Conservation (phyloP, 2,113 vertebrate genomes). For the Periophthalmus modestus region DNA sequence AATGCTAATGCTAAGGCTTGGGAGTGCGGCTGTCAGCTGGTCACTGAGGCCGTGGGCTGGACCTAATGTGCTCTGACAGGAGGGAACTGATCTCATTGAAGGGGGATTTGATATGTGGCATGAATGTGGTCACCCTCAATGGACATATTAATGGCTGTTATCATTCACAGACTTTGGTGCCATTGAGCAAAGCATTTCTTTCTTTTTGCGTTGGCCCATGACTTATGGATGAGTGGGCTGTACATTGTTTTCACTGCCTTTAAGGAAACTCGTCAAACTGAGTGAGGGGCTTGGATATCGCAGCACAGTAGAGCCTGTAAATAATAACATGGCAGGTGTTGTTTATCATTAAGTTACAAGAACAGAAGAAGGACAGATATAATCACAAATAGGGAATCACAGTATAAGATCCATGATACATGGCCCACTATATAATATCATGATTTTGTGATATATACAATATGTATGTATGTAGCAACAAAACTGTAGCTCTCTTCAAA, state of each 20-base stretch:
- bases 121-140: conserved; percentile 94
- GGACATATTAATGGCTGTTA: conserved; percentile 94
- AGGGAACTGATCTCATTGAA: conserved; percentile 98
- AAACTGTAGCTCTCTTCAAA: too few relatives aligned
- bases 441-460: too few relatives aligned
- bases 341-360: conserved; percentile 74
- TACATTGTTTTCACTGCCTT: conserved; percentile 83
- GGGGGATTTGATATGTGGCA: conserved; percentile 96
- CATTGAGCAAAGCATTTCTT: conserved; percentile 85
- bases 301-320: conserved; percentile 64
- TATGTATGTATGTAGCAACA: too few relatives aligned
- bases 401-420: too few relatives aligned
- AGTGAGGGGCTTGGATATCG: conserved; percentile 76
- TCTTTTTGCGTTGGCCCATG: conserved; percentile 81
- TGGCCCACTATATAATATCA: too few relatives aligned
- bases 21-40: conserved; percentile 96
- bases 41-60: conserved; percentile 89
- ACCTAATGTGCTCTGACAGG: conserved; percentile 99
- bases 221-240: conserved; percentile 92
- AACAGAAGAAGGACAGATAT: conserved; percentile 51
- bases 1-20: conserved; percentile 93
- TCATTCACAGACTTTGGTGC: conserved; percentile 87
- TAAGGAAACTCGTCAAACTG: conserved; percentile 88
- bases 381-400: background rate
- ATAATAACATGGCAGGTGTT: conserved; percentile 70